These are phyloP conservation scores for Agapetus fuscipes DNA, from an alignment of 2,888 invertebrate species.

Conservation along the genomic window DNA sequence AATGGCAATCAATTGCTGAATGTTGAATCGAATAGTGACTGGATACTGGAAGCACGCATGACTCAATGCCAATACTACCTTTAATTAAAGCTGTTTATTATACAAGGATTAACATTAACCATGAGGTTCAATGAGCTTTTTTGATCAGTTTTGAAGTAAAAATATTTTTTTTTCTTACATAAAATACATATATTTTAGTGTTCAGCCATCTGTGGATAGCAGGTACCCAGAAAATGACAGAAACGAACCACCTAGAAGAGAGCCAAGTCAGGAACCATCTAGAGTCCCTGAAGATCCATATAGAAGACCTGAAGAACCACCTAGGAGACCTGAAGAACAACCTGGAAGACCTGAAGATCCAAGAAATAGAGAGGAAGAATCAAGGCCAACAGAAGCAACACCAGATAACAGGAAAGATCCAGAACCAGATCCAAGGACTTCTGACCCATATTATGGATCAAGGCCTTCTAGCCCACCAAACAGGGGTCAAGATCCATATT, in stretches of 20 bases:
- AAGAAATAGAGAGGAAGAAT: background rate
- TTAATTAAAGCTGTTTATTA: no score
- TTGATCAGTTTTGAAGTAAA: no score
- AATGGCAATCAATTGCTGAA: no score
- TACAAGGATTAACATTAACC: no score
- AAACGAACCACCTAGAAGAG: constrained; percentile 20
- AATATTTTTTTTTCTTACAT: no score
- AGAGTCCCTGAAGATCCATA: constrained; percentile 7
- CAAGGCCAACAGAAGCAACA: background rate
- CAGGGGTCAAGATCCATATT: background rate
- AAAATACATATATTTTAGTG: no score
- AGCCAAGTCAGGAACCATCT: constrained; percentile 3
- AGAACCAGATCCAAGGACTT: background rate
- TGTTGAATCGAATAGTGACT: no score
- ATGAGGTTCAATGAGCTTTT: no score
- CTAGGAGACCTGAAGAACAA: background rate
- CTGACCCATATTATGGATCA: background rate
- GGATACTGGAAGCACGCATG: no score
- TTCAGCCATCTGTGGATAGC: no score
- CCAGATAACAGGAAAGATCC: background rate
- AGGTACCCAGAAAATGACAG: no score
- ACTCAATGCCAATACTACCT: no score
- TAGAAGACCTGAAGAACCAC: constrained; percentile 1
- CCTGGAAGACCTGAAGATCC: constrained; percentile 1
- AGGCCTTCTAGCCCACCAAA: background rate